A percentile compares a stretch with the other conserved stretches of the same genome.
Evolutionary conservation across 2,797 vertebrate genomes (phyloP).

Genomic region (Alosa sapidissima): DNA sequence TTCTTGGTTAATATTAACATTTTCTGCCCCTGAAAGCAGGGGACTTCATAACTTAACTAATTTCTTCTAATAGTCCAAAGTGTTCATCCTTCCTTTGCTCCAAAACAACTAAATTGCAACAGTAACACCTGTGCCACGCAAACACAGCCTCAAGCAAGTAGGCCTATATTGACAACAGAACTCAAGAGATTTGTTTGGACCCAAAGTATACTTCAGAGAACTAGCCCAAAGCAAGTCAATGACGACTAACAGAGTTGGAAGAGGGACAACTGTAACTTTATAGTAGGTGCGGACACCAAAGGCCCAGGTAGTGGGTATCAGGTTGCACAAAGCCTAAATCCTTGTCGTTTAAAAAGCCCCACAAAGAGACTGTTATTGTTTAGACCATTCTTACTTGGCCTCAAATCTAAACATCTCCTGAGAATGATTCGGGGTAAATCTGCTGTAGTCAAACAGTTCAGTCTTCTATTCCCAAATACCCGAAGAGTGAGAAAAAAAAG

Average conservation of each 20-base stretch:
- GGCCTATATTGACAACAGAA: neutral
- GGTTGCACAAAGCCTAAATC: neutral
- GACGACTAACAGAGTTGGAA: neutral
- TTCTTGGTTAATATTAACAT: no score
- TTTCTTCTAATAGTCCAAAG: neutral
- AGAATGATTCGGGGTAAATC: neutral
- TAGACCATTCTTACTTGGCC: neutral
- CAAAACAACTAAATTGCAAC: neutral
- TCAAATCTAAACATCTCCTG: neutral
- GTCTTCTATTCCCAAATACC: neutral
- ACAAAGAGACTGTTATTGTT: neutral
- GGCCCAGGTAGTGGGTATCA: neutral
- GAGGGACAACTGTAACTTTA: neutral
- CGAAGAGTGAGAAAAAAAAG: no score
- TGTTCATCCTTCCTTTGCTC: neutral
- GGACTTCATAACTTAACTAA: neutral
- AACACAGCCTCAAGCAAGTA: neutral
- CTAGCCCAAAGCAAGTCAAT: slow-evolving; percentile 10
- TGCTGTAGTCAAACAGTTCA: neutral
- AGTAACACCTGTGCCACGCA: slow-evolving; percentile 1
- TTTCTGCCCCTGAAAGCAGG: neutral
- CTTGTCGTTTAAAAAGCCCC: neutral
- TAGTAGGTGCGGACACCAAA: neutral
- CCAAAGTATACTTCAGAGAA: neutral
- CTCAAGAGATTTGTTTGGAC: neutral